These are phyloP conservation scores for Apodemus speciosus DNA, from an alignment of 2,113 vertebrate species.

Conservation along the genomic window DNA sequence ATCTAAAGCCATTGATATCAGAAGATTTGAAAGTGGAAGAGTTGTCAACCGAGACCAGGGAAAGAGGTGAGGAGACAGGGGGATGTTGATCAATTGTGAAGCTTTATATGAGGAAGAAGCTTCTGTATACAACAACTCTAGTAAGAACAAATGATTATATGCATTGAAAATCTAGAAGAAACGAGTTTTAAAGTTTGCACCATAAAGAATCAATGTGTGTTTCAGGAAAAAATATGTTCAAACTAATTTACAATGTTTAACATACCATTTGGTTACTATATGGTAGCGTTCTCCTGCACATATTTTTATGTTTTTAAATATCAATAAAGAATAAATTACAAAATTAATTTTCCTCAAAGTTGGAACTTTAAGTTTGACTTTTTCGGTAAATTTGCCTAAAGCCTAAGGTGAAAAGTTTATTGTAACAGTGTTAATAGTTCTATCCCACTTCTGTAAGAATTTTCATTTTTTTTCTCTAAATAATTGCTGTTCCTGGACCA, in stretches of 20 bases:
- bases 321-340: background rate
- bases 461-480: constrained; percentile 1
- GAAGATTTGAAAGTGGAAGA: background rate
- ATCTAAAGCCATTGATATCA: background rate
- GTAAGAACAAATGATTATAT: background rate
- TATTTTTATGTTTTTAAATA: background rate
- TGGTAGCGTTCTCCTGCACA: background rate
- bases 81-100: background rate
- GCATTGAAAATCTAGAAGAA: background rate
- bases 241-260: background rate
- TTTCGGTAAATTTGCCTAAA: background rate
- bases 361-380: background rate
- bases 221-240: background rate
- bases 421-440: background rate
- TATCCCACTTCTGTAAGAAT: background rate
- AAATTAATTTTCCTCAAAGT: background rate
- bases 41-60: background rate
- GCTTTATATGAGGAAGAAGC: background rate
- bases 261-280: background rate
- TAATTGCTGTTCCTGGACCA: background rate
- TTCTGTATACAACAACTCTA: too few species aligned
- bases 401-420: background rate
- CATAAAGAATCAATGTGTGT: background rate
- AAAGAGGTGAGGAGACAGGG: background rate
- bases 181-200: background rate